Evolutionary conservation across 2,113 vertebrate species (phyloP).

Genomic region (Hypocryptadius cinnamomeus): DNA sequence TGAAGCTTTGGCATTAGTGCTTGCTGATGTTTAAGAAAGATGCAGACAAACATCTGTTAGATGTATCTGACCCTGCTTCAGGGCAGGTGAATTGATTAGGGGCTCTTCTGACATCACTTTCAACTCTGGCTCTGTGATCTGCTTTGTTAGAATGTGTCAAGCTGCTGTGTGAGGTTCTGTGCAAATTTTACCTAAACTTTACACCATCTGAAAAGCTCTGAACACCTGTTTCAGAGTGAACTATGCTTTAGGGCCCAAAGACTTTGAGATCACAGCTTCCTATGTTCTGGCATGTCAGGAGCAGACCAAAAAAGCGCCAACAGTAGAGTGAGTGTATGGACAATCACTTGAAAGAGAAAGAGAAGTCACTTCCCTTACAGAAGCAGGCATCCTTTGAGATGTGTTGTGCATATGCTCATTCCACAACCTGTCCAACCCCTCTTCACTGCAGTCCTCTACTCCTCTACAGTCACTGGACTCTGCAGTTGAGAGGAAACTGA

Average conservation of each 20-base stretch:
- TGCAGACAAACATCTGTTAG: not conserved
- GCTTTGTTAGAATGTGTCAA: not conserved
- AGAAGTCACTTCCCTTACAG: constrained; percentile 45
- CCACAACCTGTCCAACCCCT: constrained; percentile 43
- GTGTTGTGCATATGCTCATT: constrained; percentile 53
- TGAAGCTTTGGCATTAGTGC: not conserved
- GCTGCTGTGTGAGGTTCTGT: not conserved
- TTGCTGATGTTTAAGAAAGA: not conserved
- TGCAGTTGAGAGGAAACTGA: constrained; percentile 53
- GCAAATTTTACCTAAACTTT: not conserved
- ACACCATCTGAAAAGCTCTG: not conserved
- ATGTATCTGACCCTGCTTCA: not conserved
- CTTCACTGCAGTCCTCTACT: constrained; percentile 60
- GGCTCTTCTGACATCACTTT: not conserved
- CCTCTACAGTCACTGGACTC: constrained; percentile 58
- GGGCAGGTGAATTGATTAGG: not conserved
- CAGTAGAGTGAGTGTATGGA: not conserved
- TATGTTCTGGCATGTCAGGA: not conserved
- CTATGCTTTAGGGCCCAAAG: not conserved
- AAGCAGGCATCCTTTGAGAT: constrained; percentile 25
- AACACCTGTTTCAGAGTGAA: not conserved
- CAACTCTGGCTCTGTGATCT: not conserved
- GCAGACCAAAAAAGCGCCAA: not conserved
- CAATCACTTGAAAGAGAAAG: not conserved
- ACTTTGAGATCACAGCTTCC: not conserved